Base-by-base conservation (phyloP, 1,140 invertebrate genomes). In the Akabosia matsudoensis region DNA sequence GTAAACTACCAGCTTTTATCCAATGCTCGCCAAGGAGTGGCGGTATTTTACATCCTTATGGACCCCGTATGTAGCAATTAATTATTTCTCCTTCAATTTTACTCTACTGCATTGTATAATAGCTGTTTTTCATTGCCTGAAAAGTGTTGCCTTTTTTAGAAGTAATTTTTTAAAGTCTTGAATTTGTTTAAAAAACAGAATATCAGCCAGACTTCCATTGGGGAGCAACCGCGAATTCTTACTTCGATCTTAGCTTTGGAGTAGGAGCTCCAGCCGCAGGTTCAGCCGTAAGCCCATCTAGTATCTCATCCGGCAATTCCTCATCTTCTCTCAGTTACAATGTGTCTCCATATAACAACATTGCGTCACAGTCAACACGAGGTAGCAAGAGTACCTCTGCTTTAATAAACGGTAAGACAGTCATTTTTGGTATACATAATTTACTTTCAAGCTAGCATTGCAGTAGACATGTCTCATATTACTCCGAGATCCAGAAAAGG, bases 341-440 rank as follows among this genome's bases (percentile, higher is more conserved):
- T 45, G 52, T 52, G 33, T 61, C 72, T 33, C 33, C 67, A 18
- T 54, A 73, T 22, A 71, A 70, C 34, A 78, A 76, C 45, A 78
- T 78, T 28, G 72, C 72, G 26, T 30, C 70, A 2, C 77, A 78
- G 52, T 33, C 77, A 1, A 72, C 26, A 28, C 70, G 77, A 67
- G 28, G 28, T 28, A 70, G 33, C 33, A 78, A 76, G 30, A 71
- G 71, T 22, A 52, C 37, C 26, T 67, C 74, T 37, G 22, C 64
- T 33, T 72, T 76, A 34, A 75, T 75, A 18, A 78, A 78, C 70
- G 77, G 77, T 78, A 76, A 78, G 77, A 31, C 1, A 7, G 22
- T 2, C 45, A 33, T 3, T 72, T 54, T 71, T 64, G 7, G 7
- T 24, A 37, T 75, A 28, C 30, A 61, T 61, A 10, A 61, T n/a